These are phyloP conservation scores for Pterophyllum scalare DNA, from an alignment of 2,113 vertebrate species.

Conservation along the genomic window DNA sequence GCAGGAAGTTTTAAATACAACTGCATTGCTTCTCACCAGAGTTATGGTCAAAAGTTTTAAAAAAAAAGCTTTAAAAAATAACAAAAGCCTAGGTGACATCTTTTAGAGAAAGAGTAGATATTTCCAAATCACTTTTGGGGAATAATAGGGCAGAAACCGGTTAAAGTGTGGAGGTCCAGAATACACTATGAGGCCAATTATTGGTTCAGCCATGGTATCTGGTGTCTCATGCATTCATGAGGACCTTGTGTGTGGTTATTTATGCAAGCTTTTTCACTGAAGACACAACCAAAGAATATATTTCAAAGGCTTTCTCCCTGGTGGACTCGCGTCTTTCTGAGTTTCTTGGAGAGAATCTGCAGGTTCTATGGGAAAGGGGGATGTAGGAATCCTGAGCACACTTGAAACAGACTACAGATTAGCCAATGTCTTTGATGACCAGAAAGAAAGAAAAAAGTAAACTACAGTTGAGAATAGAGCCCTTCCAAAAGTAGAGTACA, in stretches of 20 bases:
- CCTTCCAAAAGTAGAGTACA: neutral
- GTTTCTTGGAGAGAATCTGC: slow-evolving; percentile 56
- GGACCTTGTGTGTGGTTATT: slow-evolving; percentile 61
- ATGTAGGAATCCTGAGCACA: slow-evolving; percentile 39
- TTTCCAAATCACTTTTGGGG: slow-evolving; percentile 38
- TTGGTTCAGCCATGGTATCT: slow-evolving; percentile 38
- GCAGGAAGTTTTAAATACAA: slow-evolving; percentile 15
- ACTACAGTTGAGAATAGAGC: neutral
- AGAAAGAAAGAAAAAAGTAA: slow-evolving; percentile 30
- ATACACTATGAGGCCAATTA: slow-evolving; percentile 52
- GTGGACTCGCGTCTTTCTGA: slow-evolving; percentile 51
- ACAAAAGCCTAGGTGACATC: slow-evolving; percentile 47
- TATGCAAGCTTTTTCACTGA: slow-evolving; percentile 51
- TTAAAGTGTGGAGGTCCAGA: slow-evolving; percentile 40
- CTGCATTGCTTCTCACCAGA: slow-evolving; percentile 39
- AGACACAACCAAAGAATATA: slow-evolving; percentile 62
- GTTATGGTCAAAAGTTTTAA: slow-evolving; percentile 12
- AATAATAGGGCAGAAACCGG: slow-evolving; percentile 45
- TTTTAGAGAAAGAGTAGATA: slow-evolving; percentile 17
- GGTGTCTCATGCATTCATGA: slow-evolving; percentile 47
- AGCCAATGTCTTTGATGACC: slow-evolving; percentile 61
- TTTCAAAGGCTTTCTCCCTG: slow-evolving; percentile 64
- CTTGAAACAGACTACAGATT: slow-evolving; percentile 64
- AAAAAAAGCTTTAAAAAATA: slow-evolving; percentile 53
- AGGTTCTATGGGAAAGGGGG: slow-evolving; percentile 29